Base-by-base conservation (phyloP, 64 coral and sea anemone species). In the Porites australiensis region DNA sequence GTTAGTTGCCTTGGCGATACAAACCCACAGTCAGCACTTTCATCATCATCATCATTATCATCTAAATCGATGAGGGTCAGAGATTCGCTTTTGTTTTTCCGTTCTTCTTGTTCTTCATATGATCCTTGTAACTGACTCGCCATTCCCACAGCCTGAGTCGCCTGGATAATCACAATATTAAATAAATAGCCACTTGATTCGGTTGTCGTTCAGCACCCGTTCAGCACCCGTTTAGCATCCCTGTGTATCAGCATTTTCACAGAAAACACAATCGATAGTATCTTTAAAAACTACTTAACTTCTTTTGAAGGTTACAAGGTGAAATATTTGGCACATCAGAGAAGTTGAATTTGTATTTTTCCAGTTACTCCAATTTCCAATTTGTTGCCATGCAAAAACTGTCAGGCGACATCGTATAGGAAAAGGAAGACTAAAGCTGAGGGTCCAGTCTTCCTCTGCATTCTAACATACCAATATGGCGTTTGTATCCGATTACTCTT, bases 1-100 rank as follows among this genome's bases (percentile, higher is more conserved):
- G 94, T 95, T 37, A 99, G 58, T 8, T 96, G 75, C 55, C 88
- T 79, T 14, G 94, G 94, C 13, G 98, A 99, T 49, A 99, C 77
- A 14, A 96, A n/a, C 50, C 77, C 85, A 84, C 61, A 64, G 46
- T 82, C 79, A 64, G 5, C 5, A 20, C 18, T 18, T 47, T 67
- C 81, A 5, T 20, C 81, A 51, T 23, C 61, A 21, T 84, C 81
- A 46, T 49, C 18, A 12, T 20, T 7, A 10, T 48, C 50, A n/a
- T 84, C 81, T 18, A 84, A 68, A 20, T 84, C 81, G 50, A 68
- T 44, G 8, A 84, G 2, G 3, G 45, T 45, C 13, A 84, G 43
- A 0, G 44, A 69, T 0, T 84, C 62, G 9, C 64, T 84, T 46
- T 10, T 16, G 10, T 63, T 51, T 51, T 19, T 18, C 44, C 27